phyloP scores from a whole-genome alignment of 2,113 vertebrate species.

The Amazona vittata region DNA sequence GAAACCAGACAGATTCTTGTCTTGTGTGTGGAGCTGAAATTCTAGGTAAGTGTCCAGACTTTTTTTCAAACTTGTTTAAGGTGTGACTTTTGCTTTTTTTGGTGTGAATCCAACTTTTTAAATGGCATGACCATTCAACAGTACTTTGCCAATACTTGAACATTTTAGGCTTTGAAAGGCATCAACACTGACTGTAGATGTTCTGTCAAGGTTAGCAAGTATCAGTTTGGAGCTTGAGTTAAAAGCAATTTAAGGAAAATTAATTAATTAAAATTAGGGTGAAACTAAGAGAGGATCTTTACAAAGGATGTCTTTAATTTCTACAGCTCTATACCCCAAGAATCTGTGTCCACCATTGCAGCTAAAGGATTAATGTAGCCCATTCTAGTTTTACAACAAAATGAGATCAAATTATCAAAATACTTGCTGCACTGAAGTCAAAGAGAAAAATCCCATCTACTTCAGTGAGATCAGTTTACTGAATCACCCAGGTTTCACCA shows the following conservation, averaged over 20 bases:
- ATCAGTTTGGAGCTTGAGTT: background rate
- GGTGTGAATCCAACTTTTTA: background rate
- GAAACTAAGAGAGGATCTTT: background rate
- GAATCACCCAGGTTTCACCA: background rate
- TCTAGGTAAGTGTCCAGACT: constrained; percentile 66
- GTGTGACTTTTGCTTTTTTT: background rate
- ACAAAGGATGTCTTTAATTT: background rate
- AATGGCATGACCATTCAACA: background rate
- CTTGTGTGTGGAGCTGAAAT: background rate
- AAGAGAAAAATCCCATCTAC: background rate
- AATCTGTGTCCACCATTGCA: background rate
- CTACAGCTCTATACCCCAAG: background rate
- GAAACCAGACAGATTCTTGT: background rate
- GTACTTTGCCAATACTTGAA: background rate
- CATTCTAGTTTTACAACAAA: background rate
- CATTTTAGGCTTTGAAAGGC: background rate
- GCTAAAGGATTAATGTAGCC: background rate
- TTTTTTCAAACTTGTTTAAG: background rate
- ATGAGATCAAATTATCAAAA: background rate
- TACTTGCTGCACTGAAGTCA: background rate
- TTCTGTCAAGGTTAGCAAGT: background rate
- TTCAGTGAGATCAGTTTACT: background rate
- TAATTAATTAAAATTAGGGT: background rate
- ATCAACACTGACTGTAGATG: background rate
- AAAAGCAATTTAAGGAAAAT: background rate